Percentiles rank a stretch among this genome's conserved stretches.
Conservation (phyloP, 2,888 invertebrate species). For the Microlaimidae sp. region DNA sequence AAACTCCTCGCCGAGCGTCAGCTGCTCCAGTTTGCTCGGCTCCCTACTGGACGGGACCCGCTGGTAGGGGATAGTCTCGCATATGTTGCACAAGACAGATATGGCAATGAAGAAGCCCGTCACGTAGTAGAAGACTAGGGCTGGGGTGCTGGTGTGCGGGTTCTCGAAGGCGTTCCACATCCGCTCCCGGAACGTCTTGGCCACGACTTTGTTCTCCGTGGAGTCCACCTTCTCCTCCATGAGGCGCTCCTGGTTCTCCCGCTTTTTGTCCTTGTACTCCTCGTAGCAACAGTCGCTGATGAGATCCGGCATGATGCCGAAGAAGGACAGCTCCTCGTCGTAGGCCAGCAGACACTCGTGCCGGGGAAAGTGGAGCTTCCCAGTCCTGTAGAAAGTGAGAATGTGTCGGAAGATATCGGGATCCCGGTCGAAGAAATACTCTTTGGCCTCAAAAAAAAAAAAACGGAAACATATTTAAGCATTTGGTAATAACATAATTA, state of each 20-base stretch:
- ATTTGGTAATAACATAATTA: not conserved
- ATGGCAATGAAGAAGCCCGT: constrained; percentile 99
- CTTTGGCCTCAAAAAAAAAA: constrained; percentile 40
- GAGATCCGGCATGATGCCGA: constrained; percentile 88
- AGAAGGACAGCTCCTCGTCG: constrained; percentile 97
- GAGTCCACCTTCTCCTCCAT: constrained; percentile 59
- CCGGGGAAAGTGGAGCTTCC: constrained; percentile 95
- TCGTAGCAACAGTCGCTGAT: constrained; percentile 99
- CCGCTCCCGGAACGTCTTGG: constrained; percentile 26
- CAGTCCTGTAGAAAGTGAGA: constrained; percentile 93
- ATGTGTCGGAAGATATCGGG: constrained; percentile 97
- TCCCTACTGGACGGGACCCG: constrained; percentile 46
- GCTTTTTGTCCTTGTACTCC: constrained; percentile 92
- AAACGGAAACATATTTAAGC: not conserved
- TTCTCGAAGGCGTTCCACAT: constrained; percentile 99
- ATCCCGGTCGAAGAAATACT: constrained; percentile 98
- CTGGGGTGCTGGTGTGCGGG: constrained; percentile 93
- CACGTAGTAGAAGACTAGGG: constrained; percentile 98
- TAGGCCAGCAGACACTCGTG: constrained; percentile 97
- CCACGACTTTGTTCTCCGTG: constrained; percentile 17
- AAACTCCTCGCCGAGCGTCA: constrained; percentile 86
- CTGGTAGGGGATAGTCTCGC: constrained; percentile 88
- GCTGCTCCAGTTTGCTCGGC: constrained; percentile 32
- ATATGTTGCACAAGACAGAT: constrained; percentile 96
- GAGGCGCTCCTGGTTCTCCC: constrained; percentile 92